Evolutionary conservation across 2,797 vertebrate species (phyloP).

Genomic region (Ispidina picta): DNA sequence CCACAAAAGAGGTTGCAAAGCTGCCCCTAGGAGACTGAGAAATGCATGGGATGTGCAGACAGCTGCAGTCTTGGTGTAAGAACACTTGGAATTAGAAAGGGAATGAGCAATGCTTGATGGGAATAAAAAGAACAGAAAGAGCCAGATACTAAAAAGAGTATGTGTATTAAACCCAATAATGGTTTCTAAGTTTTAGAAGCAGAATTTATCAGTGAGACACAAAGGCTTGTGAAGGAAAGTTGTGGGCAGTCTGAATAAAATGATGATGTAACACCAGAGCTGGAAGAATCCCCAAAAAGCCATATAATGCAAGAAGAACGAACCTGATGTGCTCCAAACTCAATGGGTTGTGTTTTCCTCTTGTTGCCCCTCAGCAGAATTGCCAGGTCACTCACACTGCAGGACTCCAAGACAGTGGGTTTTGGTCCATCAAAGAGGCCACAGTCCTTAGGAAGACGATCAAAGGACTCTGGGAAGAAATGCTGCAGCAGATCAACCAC

Average conservation of each 20-base stretch:
- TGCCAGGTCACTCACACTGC: slow-evolving; percentile 82
- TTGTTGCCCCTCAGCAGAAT: slow-evolving; percentile 84
- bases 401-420: slow-evolving; percentile 81
- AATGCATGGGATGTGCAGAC: not conserved
- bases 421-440: slow-evolving; percentile 84
- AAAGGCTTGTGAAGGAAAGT: not conserved
- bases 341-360: slow-evolving; percentile 84
- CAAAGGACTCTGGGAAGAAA: slow-evolving; percentile 85
- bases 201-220: not conserved
- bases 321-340: slow-evolving; percentile 87
- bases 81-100: not conserved
- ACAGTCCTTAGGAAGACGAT: slow-evolving; percentile 81
- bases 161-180: not conserved
- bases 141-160: not conserved
- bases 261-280: not conserved
- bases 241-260: not conserved
- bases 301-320: not conserved
- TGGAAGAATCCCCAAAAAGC: not conserved
- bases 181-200: not conserved
- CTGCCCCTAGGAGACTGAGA: not conserved
- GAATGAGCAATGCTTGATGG: not conserved
- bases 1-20: not conserved
- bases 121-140: not conserved
- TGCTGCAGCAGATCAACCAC: slow-evolving; percentile 83
- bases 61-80: not conserved